phyloP scores from a whole-genome alignment of 2,888 invertebrate species.

The Eupithecia insigniata region DNA sequence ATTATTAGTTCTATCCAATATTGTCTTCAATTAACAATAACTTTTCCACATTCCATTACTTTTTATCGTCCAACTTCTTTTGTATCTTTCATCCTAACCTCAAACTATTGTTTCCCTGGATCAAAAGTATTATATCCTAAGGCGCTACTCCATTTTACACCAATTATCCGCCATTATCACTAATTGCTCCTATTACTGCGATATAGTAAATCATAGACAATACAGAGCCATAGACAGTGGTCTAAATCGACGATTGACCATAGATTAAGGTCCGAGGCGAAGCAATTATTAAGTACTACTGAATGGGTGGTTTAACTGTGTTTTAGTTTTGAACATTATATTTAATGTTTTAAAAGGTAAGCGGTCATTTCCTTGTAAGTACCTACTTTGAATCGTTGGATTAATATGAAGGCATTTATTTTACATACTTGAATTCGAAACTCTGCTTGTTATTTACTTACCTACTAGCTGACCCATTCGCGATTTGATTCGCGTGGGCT shows the following conservation, averaged over 20 bases:
- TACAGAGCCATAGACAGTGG: constrained; percentile 55
- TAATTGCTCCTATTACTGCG: constrained; percentile 68
- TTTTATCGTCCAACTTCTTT: neutral
- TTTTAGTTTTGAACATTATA: constrained; percentile 24
- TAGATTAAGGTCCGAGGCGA: constrained; percentile 26
- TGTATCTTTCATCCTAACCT: constrained; percentile 1
- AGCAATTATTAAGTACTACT: constrained; percentile 24
- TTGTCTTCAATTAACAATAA: neutral
- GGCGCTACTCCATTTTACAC: constrained; percentile 47
- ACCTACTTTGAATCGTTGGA: neutral
- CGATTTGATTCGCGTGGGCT: no score
- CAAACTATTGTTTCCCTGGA: constrained; percentile 14
- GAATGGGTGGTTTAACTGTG: constrained; percentile 21
- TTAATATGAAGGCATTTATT: neutral
- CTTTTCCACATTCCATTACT: neutral
- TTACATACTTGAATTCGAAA: neutral
- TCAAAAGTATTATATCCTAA: constrained; percentile 19
- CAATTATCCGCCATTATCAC: constrained; percentile 70
- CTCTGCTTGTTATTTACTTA: neutral
- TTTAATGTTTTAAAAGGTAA: constrained; percentile 19
- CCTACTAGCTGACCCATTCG: no score
- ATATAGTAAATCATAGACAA: constrained; percentile 67
- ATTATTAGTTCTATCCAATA: neutral
- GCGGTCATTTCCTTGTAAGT: constrained; percentile 5
- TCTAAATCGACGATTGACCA: constrained; percentile 29